These are phyloP conservation scores for Pterois miles DNA, from an alignment of 2,797 vertebrate genomes.

Conservation along the genomic window DNA sequence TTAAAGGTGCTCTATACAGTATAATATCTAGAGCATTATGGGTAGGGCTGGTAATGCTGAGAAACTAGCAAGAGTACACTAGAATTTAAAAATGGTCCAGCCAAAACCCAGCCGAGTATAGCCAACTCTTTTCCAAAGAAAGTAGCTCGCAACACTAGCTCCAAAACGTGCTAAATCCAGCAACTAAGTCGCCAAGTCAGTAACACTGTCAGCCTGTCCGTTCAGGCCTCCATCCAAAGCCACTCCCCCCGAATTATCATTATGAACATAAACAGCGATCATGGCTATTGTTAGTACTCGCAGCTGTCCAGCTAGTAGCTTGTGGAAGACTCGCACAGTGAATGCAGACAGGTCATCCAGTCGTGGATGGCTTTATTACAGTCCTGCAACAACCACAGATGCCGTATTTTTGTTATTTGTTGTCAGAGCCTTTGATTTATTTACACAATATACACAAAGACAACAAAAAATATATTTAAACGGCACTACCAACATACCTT, in stretches of 20 bases:
- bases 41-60: not conserved
- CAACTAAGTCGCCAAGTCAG: not conserved
- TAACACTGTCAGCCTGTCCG: not conserved
- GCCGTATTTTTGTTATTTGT: fast-evolving
- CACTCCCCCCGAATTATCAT: not conserved
- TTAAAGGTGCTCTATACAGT: not conserved
- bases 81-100: not conserved
- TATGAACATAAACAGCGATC: not conserved
- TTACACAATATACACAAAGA: not conserved
- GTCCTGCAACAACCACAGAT: no score
- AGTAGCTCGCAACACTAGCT: not conserved
- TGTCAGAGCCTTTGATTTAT: not conserved
- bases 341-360: not conserved
- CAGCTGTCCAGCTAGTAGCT: not conserved
- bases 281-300: not conserved
- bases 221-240: not conserved
- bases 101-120: not conserved
- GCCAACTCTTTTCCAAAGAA: not conserved
- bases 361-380: no score
- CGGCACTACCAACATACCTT: not conserved
- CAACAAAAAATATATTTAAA: not conserved
- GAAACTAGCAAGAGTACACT: not conserved
- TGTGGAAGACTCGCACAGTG: no score
- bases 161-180: not conserved
- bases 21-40: no score